phyloP scores from a whole-genome alignment of 1,140 invertebrate genomes.

The Drosophila novamexicana region DNA sequence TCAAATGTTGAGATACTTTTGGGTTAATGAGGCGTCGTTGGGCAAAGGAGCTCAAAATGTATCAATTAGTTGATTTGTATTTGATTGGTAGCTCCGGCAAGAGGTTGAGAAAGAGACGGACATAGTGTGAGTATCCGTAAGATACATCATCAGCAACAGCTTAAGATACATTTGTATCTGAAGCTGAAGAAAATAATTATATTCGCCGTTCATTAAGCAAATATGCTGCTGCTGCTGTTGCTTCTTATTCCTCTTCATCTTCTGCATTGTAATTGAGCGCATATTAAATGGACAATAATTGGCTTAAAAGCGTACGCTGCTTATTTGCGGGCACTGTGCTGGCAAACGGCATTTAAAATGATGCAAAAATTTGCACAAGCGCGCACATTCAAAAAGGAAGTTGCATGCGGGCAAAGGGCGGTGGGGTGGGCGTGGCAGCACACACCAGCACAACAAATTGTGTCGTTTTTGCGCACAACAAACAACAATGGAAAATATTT shows the following conservation, averaged over 20 bases:
- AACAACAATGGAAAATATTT: conserved; percentile 71
- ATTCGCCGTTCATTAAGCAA: neutral
- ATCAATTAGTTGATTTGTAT: conserved; percentile 68
- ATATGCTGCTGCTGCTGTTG: neutral
- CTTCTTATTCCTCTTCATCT: neutral
- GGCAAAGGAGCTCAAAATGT: conserved; percentile 39
- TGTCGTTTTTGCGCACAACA: conserved; percentile 48
- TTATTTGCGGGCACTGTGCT: conserved; percentile 46
- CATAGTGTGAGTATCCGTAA: neutral
- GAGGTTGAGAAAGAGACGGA: neutral
- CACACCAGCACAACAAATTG: conserved; percentile 36
- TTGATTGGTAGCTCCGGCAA: conserved; percentile 21
- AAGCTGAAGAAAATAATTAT: neutral
- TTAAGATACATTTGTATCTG: neutral
- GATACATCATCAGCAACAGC: neutral
- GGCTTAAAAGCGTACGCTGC: conserved; percentile 20
- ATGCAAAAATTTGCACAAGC: conserved; percentile 7
- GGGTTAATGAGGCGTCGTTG: conserved; percentile 31
- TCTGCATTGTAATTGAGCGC: conserved; percentile 24
- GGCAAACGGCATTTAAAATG: conserved; percentile 42
- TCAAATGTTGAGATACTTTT: conserved; percentile 37
- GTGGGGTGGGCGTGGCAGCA: conserved; percentile 3
- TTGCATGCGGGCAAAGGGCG: conserved; percentile 48
- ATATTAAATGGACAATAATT: conserved; percentile 41
- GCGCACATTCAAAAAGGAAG: conserved; percentile 69